Percentiles rank a stretch among this genome's conserved stretches.
Evolutionary conservation across 2,888 invertebrate genomes (phyloP).

Genomic region (Tiliacea aurago): DNA sequence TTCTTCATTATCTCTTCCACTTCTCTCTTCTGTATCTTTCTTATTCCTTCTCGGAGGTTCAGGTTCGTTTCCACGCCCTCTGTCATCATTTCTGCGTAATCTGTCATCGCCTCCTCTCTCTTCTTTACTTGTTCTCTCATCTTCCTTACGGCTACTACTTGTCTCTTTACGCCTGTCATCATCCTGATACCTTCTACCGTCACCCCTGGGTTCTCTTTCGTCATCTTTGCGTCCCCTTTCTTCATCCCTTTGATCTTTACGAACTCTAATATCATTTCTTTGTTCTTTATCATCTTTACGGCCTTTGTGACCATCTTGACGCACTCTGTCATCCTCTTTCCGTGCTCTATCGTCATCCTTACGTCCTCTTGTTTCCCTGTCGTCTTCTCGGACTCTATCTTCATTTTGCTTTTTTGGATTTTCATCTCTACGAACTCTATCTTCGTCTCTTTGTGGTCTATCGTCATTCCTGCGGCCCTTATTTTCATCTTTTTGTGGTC

Average conservation of each 20-base stretch:
- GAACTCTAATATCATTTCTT: constrained; percentile 36
- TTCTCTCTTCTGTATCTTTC: constrained; percentile 51
- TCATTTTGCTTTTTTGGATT: constrained; percentile 15
- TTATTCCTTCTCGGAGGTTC: constrained; percentile 50
- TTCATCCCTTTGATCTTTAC: constrained; percentile 52
- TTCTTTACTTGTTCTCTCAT: constrained; percentile 43
- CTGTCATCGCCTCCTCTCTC: constrained; percentile 46
- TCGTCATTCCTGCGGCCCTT: constrained; percentile 32
- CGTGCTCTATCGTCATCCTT: constrained; percentile 28
- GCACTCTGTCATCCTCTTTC: constrained; percentile 45
- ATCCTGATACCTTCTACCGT: constrained; percentile 55
- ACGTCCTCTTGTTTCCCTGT: constrained; percentile 39
- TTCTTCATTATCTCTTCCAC: constrained; percentile 51
- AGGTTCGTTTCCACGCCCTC: constrained; percentile 47
- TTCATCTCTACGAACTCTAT: constrained; percentile 17
- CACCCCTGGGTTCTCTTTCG: constrained; percentile 35
- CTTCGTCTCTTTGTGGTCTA: constrained; percentile 31
- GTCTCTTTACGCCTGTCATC: constrained; percentile 46
- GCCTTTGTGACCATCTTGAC: constrained; percentile 39
- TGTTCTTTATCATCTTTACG: constrained; percentile 38
- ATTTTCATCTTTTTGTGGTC: constrained; percentile 31
- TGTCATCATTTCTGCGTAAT: constrained; percentile 51
- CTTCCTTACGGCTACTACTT: constrained; percentile 34
- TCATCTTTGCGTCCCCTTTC: constrained; percentile 38
- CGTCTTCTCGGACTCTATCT: constrained; percentile 29